A percentile compares a stretch with the other conserved stretches of the same genome.
Conservation (phyloP, 2,888 invertebrate species). For the Eupithecia tripunctaria region DNA sequence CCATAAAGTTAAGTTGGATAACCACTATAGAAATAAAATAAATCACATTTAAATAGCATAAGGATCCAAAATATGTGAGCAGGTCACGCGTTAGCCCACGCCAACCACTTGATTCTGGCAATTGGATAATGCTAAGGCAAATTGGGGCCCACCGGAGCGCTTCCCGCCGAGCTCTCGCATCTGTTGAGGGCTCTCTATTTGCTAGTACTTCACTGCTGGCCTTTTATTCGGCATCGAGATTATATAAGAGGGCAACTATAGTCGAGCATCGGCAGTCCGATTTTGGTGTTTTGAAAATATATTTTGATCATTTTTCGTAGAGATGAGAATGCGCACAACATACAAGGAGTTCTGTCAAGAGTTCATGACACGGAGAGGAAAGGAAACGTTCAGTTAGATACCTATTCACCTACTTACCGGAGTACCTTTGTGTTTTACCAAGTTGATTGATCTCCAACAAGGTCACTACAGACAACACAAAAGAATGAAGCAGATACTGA, state of each 20-base stretch:
- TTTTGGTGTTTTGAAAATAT: neutral
- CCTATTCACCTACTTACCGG: neutral
- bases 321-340: neutral
- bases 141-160: conserved; percentile 79
- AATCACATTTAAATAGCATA: conserved; percentile 36
- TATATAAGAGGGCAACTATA: neutral
- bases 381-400: neutral
- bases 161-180: conserved; percentile 65
- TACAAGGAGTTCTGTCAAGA: neutral
- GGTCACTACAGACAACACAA: neutral
- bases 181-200: conserved; percentile 72
- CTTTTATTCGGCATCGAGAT: conserved; percentile 59
- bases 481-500: neutral
- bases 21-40: conserved; percentile 6
- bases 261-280: neutral
- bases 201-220: conserved; percentile 61
- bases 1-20: neutral
- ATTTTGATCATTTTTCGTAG: neutral
- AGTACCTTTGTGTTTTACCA: neutral
- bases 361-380: neutral
- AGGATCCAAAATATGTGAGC: conserved; percentile 62
- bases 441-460: conserved; percentile 8
- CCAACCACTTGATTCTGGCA: conserved; percentile 79
- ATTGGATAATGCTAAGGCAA: conserved; percentile 79
- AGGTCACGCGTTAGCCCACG: conserved; percentile 82